Evolutionary conservation across 1,140 invertebrate genomes (phyloP), one percentile per base, ranked within the genome.

Genomic region (Branchinecta lynchi): DNA sequence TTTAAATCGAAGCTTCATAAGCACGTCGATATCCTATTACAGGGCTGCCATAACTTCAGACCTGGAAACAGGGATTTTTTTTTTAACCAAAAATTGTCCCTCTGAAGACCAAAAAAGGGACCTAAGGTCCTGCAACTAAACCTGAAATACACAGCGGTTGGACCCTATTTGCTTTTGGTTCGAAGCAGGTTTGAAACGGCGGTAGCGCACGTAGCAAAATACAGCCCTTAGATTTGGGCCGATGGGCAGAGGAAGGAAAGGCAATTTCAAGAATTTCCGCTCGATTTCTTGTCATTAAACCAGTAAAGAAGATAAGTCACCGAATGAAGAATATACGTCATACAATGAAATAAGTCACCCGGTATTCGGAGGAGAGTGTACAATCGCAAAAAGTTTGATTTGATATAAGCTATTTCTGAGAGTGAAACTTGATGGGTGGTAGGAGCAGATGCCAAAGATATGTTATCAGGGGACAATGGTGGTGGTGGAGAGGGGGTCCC

Each of bases 341-440:
- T 32, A 44, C 17, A 8, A 44, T 67, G 32, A 43, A 21, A 21
- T 21, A 66, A 66, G 65, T 20, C 21, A 17, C n/a, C 43, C 10
- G 21, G 43, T 43, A 44, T 21, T 17, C 32, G 45, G 8, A 44
- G 66, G 43, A n/a, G 32, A 44, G 66, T 17, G 21, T 17, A 7
- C n/a, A n/a, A 67, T 67, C 15, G 43, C 15, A 7, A 44, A 15
- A 67, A 21, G 66, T 21, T 21, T 44, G 66, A 67, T 67, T 67
- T n/a, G 66, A 67, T 15, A 44, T 44, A n/a, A n/a, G n/a, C n/a
- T n/a, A 21, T 67, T 67, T n/a, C 66, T 17, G 65, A 43, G 66
- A 67, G 32, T 44, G 32, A 43, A 44, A 67, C 66, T 67, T 67
- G 45, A 67, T 67, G 43, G 45, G 45, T 67, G 66, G 43, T 43